Conservation (phyloP, 2,113 vertebrate species). For the Tychaedon coryphoeus region DNA sequence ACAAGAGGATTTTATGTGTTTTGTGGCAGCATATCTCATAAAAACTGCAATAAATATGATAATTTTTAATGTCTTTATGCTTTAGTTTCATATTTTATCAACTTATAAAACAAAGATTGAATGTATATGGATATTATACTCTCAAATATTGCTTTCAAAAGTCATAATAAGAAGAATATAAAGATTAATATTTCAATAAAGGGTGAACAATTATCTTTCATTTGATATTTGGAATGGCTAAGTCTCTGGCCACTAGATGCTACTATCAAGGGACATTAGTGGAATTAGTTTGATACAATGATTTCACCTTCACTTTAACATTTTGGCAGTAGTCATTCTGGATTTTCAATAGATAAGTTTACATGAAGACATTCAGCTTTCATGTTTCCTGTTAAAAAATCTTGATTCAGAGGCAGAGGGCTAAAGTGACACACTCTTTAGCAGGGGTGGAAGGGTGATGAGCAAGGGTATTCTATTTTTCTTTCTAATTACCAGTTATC, state of each 20-base stretch:
- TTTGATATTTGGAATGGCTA: conserved; percentile 26
- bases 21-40: conserved; percentile 40
- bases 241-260: not conserved
- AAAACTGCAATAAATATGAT: conserved; percentile 68
- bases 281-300: conserved; percentile 6
- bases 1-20: conserved; percentile 62
- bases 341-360: not conserved
- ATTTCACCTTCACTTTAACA: conserved; percentile 27
- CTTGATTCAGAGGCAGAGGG: not conserved
- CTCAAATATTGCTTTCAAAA: conserved; percentile 39
- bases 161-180: conserved; percentile 17
- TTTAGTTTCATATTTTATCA: conserved; percentile 62
- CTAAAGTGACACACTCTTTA: not conserved
- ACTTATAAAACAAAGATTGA: conserved; percentile 66
- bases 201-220: conserved; percentile 4
- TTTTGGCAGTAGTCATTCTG: not conserved
- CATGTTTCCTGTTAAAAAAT: not conserved
- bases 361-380: not conserved
- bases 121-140: conserved; percentile 28
- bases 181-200: conserved; percentile 48
- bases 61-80: conserved; percentile 58
- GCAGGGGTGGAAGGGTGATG: not conserved
- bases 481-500: not conserved
- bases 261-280: conserved; percentile 16
- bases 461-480: not conserved